Conservation (phyloP, 2,888 invertebrate genomes). For the Smittia sp. region DNA sequence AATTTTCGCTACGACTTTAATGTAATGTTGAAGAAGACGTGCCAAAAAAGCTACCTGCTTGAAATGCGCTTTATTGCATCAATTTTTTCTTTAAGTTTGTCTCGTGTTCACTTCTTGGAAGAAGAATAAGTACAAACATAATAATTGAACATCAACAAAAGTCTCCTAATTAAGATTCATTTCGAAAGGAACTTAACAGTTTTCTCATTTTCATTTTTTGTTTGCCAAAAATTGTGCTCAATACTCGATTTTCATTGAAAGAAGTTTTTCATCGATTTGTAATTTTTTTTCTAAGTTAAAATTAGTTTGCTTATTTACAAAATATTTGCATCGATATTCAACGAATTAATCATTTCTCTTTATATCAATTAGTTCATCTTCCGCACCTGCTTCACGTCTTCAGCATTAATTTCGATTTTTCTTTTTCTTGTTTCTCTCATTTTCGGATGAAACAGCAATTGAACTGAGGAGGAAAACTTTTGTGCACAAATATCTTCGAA, state of each 20-base stretch:
- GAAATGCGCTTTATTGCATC: constrained; percentile 24
- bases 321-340: constrained; percentile 30
- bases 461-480: constrained; percentile 3
- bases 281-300: constrained; percentile 33
- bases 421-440: not conserved
- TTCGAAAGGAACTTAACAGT: not conserved
- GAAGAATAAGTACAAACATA: constrained; percentile 9
- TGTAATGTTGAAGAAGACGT: constrained; percentile 32
- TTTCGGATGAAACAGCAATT: constrained; percentile 7
- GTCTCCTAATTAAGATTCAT: not conserved
- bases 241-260: constrained; percentile 30
- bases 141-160: not conserved
- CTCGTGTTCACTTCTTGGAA: constrained; percentile 8
- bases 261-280: constrained; percentile 25
- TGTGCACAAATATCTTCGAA: constrained; percentile 8
- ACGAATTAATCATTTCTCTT: constrained; percentile 15
- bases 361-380: constrained; percentile 31
- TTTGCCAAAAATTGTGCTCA: constrained; percentile 39
- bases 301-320: constrained; percentile 37
- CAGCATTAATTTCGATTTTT: constrained; percentile 12
- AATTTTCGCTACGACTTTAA: constrained; percentile 20
- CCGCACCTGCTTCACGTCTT: constrained; percentile 22
- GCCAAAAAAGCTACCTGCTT: constrained; percentile 36
- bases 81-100: constrained; percentile 8
- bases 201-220: not conserved